A percentile compares a stretch with the other conserved stretches of the same genome.
These are phyloP conservation scores for Holacanthella duospinosa DNA, from an alignment of 2,888 invertebrate species.

Conservation along the genomic window DNA sequence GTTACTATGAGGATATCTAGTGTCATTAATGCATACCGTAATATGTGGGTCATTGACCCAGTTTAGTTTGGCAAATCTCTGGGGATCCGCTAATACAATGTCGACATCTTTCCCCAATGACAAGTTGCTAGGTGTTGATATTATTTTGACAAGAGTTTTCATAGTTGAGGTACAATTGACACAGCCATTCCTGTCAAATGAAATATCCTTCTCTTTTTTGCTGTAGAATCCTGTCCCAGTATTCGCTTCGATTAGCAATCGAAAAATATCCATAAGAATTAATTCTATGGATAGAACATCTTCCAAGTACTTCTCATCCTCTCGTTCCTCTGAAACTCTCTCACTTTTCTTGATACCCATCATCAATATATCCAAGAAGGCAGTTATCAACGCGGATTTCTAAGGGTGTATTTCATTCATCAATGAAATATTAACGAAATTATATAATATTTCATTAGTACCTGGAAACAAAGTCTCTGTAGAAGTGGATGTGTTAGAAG, in stretches of 20 bases:
- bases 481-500: no score
- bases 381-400: no score
- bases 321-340: no score
- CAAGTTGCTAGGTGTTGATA: constrained; percentile 5
- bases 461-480: neutral
- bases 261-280: constrained; percentile 32
- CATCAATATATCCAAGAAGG: no score
- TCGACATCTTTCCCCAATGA: constrained; percentile 8
- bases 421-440: no score
- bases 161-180: neutral
- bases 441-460: no score
- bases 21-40: no score
- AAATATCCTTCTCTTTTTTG: neutral
- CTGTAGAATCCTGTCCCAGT: constrained; percentile 2
- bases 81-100: constrained; percentile 23
- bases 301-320: neutral
- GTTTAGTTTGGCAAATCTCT: constrained; percentile 22
- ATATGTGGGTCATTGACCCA: constrained; percentile 23
- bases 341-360: no score
- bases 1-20: no score
- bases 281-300: neutral
- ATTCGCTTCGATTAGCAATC: constrained; percentile 29
- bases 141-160: neutral
- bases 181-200: neutral
- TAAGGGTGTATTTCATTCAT: no score